Percentiles rank a stretch among this genome's conserved stretches.
Conservation (phyloP, 2,797 vertebrate genomes). For the Onychomys arenicola region DNA sequence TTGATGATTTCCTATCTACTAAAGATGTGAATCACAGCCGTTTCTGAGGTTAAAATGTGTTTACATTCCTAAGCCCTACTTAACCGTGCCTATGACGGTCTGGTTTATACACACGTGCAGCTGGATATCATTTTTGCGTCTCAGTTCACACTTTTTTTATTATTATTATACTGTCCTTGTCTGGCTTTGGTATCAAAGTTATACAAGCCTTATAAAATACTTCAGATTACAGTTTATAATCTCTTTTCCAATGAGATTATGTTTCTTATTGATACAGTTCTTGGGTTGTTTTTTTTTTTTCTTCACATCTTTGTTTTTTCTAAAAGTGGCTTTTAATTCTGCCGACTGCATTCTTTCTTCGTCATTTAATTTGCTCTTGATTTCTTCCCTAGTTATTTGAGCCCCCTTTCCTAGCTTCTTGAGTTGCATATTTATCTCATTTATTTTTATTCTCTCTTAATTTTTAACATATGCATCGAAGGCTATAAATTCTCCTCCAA, state of each 20-base stretch:
- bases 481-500: background rate
- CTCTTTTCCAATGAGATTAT: background rate
- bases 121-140: background rate
- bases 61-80: background rate
- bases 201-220: constrained; percentile 9
- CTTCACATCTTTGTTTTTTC: constrained; percentile 25
- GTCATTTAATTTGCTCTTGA: constrained; percentile 26
- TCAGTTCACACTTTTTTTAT: background rate
- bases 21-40: background rate
- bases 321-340: constrained; percentile 31
- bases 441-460: constrained; percentile 57
- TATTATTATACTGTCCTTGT: constrained; percentile 15
- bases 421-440: constrained; percentile 41
- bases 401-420: constrained; percentile 51
- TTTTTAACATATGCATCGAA: constrained; percentile 60
- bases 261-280: background rate
- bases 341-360: background rate
- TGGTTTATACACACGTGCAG: background rate
- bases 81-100: background rate
- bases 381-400: constrained; percentile 35
- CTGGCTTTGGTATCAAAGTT: constrained; percentile 26
- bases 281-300: constrained; percentile 23
- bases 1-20: background rate
- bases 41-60: background rate
- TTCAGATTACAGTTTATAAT: background rate